phyloP scores from a whole-genome alignment of 2,113 vertebrate species.

The Speoplatyrhinus poulsoni region DNA sequence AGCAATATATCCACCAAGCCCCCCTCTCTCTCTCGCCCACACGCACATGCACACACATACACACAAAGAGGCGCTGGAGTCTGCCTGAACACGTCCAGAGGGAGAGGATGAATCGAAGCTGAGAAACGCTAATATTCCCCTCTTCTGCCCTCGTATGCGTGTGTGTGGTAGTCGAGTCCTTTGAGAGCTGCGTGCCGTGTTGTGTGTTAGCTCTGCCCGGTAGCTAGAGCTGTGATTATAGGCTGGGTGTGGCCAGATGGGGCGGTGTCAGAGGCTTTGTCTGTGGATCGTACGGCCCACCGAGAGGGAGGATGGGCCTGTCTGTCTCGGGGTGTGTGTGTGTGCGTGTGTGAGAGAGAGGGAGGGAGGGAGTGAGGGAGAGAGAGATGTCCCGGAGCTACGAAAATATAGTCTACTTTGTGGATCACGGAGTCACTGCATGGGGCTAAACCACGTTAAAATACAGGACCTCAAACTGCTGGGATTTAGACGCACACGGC shows the following conservation, averaged over 20 bases:
- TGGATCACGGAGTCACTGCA: constrained; percentile 51
- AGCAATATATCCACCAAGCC: constrained; percentile 60
- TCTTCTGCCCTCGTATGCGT: constrained; percentile 18
- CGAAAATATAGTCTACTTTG: constrained; percentile 38
- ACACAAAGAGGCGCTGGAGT: constrained; percentile 26
- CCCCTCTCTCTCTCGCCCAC: constrained; percentile 65
- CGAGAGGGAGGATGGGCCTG: constrained; percentile 55
- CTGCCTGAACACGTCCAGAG: constrained; percentile 74
- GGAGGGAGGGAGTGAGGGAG: not conserved
- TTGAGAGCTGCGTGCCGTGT: constrained; percentile 42
- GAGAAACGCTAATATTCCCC: constrained; percentile 54
- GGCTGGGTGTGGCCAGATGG: constrained; percentile 75
- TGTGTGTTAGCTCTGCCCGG: constrained; percentile 55
- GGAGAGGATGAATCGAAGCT: constrained; percentile 71
- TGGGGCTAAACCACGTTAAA: constrained; percentile 35
- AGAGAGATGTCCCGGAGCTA: constrained; percentile 38
- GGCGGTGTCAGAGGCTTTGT: constrained; percentile 78
- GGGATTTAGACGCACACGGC: constrained; percentile 43
- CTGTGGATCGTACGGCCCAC: constrained; percentile 61
- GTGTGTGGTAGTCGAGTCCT: constrained; percentile 56
- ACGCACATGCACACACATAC: constrained; percentile 20
- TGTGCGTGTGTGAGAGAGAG: not conserved
- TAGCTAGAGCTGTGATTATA: constrained; percentile 71
- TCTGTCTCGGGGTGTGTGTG: constrained; percentile 2
- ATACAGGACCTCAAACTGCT: constrained; percentile 37